Percentiles rank a stretch among this genome's conserved stretches.
Evolutionary conservation across 2,113 vertebrate species (phyloP).

Genomic region (Oophaga pumilio): DNA sequence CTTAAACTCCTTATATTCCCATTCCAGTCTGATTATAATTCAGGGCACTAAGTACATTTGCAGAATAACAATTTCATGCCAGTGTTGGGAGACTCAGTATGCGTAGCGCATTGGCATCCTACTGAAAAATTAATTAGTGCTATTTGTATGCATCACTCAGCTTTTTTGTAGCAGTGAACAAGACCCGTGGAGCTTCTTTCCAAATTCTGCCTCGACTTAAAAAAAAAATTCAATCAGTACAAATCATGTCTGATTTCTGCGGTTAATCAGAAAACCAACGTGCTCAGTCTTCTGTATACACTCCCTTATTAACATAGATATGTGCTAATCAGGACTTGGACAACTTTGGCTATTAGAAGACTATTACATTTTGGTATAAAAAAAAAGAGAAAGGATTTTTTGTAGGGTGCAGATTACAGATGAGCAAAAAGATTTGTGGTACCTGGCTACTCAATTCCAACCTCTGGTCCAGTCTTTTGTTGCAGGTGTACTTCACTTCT

Average conservation of each 20-base stretch:
- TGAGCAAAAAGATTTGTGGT: too few relatives aligned
- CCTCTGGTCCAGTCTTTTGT: too few relatives aligned
- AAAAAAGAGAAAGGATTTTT: not conserved
- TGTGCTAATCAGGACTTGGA: not conserved
- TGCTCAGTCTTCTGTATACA: slow-evolving; percentile 54
- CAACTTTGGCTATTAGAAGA: not conserved
- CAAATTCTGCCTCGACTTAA: slow-evolving; percentile 58
- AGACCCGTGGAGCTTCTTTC: slow-evolving; percentile 17
- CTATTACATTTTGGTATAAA: not conserved
- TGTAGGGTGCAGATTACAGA: too few relatives aligned
- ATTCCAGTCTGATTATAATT: slow-evolving; percentile 11
- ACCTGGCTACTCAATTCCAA: too few relatives aligned
- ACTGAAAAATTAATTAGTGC: slow-evolving; percentile 67
- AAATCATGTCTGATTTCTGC: slow-evolving; percentile 62
- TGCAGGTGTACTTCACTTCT: too few relatives aligned
- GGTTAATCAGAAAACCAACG: slow-evolving; percentile 63
- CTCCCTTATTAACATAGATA: slow-evolving; percentile 25
- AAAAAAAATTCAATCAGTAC: slow-evolving; percentile 63
- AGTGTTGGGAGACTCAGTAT: slow-evolving; percentile 57
- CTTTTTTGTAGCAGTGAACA: slow-evolving; percentile 58
- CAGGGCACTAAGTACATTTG: not conserved
- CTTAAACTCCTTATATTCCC: slow-evolving; percentile 18
- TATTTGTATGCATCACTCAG: slow-evolving; percentile 64
- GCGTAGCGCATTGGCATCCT: slow-evolving; percentile 50
- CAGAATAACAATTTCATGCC: slow-evolving; percentile 46